A percentile compares a stretch with the other conserved stretches of the same genome.
Evolutionary conservation across 2,888 invertebrate genomes (phyloP).

Genomic region (Agrochola lota): DNA sequence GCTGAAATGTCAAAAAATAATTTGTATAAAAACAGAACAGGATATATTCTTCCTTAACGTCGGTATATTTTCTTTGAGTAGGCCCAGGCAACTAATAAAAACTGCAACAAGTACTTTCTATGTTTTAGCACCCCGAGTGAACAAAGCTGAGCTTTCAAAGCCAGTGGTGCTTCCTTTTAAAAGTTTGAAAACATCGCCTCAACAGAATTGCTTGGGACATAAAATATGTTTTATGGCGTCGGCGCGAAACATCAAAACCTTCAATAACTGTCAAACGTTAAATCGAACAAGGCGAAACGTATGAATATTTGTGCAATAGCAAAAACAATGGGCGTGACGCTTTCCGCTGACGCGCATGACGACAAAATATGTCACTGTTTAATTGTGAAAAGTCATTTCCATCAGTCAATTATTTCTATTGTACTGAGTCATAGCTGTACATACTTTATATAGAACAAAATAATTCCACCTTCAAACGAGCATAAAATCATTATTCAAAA

Average conservation of each 20-base stretch:
- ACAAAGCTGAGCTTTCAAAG: slow-evolving; percentile 83
- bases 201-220: slow-evolving; percentile 84
- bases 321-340: slow-evolving; percentile 70
- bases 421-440: background rate
- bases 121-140: slow-evolving; percentile 81
- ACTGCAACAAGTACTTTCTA: slow-evolving; percentile 79
- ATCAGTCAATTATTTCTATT: slow-evolving; percentile 22
- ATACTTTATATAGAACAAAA: slow-evolving; percentile 5
- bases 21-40: background rate
- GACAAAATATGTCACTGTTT: slow-evolving; percentile 40
- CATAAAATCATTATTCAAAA: background rate
- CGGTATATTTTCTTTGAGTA: slow-evolving; percentile 50
- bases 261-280: slow-evolving; percentile 84
- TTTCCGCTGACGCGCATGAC: slow-evolving; percentile 48
- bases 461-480: slow-evolving; percentile 8
- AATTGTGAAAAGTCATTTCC: slow-evolving; percentile 44
- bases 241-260: slow-evolving; percentile 86
- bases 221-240: slow-evolving; percentile 88
- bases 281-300: slow-evolving; percentile 75
- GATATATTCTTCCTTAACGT: slow-evolving; percentile 24
- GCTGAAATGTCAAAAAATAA: background rate
- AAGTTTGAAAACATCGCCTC: slow-evolving; percentile 81
- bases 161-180: slow-evolving; percentile 82
- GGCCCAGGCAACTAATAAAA: slow-evolving; percentile 63
- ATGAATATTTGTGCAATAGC: slow-evolving; percentile 76